A percentile compares a stretch with the other conserved stretches of the same genome.
These are phyloP conservation scores for Lasaia peninsularis DNA, from an alignment of 1,140 invertebrate genomes.

Conservation along the genomic window DNA sequence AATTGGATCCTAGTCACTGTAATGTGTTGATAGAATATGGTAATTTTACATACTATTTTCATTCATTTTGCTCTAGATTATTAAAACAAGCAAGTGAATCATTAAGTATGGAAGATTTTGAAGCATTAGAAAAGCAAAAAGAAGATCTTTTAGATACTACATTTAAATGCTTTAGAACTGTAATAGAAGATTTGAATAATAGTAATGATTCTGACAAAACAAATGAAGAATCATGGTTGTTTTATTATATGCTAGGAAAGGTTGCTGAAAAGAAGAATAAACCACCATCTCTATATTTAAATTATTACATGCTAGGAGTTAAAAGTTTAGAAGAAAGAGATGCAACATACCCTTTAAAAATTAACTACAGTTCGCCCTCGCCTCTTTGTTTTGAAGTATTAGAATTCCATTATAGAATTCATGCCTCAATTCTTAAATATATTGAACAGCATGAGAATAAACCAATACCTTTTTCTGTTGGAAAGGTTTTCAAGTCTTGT, in stretches of 20 bases:
- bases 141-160: conserved; percentile 87
- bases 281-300: conserved; percentile 84
- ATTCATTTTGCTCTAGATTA: conserved; percentile 90
- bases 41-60: conserved; percentile 90
- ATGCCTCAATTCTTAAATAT: conserved; percentile 91
- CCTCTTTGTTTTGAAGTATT: conserved; percentile 92
- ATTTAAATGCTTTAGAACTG: conserved; percentile 86
- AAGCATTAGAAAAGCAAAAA: conserved; percentile 85
- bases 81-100: conserved; percentile 88
- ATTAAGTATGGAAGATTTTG: conserved; percentile 87
- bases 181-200: conserved; percentile 79
- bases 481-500: conserved; percentile 63
- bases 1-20: conserved; percentile 83
- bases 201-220: conserved; percentile 75
- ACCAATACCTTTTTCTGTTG: conserved; percentile 60
- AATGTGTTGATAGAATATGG: conserved; percentile 94
- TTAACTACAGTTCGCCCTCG: conserved; percentile 90
- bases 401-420: conserved; percentile 90
- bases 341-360: conserved; percentile 91
- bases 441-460: conserved; percentile 83
- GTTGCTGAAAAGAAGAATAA: conserved; percentile 89
- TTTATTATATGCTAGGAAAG: conserved; percentile 96
- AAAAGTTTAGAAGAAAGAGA: conserved; percentile 87
- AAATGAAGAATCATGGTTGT: conserved; percentile 90
- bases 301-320: conserved; percentile 87